Evolutionary conservation across 2,113 vertebrate genomes (phyloP), one percentile per base, ranked within the genome.

Genomic region (Notiomystis cincta): DNA sequence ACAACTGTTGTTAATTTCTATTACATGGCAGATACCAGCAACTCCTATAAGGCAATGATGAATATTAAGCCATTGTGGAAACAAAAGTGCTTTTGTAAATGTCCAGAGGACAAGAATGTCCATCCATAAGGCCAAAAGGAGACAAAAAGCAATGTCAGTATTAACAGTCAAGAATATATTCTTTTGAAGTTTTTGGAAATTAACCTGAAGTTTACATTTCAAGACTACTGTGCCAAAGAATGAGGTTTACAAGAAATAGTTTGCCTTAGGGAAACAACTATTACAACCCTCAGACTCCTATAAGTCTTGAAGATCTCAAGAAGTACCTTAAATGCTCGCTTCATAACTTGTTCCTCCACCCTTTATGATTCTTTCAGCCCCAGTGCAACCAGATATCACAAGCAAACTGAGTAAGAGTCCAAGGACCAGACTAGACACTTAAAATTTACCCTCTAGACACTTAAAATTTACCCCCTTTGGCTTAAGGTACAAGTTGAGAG

Each of bases 401-500:
- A 48, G 11, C 50, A 80, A 93, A 82, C 23, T 17, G 37, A 70
- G 44, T 67, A 28, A 57, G 30, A 85, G 27, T 42, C 58, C 18
- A 90, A 71, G 19, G 22, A 81, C 27, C 77, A 77, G 38, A 72
- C 38, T 13, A 83, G 58, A 90, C 79, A 37, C 33, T 56, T 66
- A 65, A 71, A 56, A 33, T 23, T 13, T 37, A n/a, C 45, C 37
- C 64, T 16, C 60, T 90, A 83, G 58, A 90, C 79, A 37, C 33
- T 56, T 66, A 65, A 71, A 56, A 33, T 23, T 13, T 37, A n/a
- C 45, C 37, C 64, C 19, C 60, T 90, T 71, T 53, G 83, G 51
- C 48, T 83, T 90, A 81, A 94, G 81, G 91, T 96, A 84, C 81
- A 69, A 76, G 21, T 82, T 48, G 30, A 92, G 48, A 84, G 82